Percentiles rank a stretch among this genome's conserved stretches.
phyloP scores from a whole-genome alignment of 2,113 vertebrate species.

The Shinisaurus crocodilurus region DNA sequence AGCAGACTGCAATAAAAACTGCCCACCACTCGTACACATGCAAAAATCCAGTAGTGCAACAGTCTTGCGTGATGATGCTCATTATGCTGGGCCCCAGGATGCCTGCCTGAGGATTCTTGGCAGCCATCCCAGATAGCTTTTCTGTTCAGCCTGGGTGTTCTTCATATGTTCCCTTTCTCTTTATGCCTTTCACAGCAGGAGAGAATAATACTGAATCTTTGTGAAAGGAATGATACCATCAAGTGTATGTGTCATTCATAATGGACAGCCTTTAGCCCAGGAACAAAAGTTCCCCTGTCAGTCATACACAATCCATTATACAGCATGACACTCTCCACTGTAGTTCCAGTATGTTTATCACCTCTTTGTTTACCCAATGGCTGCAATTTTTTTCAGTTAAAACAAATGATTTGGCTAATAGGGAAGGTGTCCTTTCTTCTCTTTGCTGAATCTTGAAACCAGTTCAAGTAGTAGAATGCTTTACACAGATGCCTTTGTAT shows the following conservation, averaged over 20 bases:
- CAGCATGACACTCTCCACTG: constrained; percentile 31
- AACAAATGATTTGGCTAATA: constrained; percentile 31
- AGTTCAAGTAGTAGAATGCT: not conserved
- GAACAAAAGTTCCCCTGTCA: constrained; percentile 55
- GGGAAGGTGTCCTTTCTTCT: constrained; percentile 2
- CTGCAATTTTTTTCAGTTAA: constrained; percentile 8
- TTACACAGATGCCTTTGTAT: accelerated
- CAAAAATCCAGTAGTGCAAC: constrained; percentile 54
- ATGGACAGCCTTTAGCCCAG: constrained; percentile 51
- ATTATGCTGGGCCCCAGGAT: constrained; percentile 53
- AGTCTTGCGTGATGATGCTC: constrained; percentile 65
- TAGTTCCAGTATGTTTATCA: constrained; percentile 40
- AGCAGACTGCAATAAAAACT: constrained; percentile 45
- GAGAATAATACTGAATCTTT: constrained; percentile 59
- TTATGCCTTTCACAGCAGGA: constrained; percentile 21
- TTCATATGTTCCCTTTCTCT: constrained; percentile 67
- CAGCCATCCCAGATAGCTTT: constrained; percentile 61
- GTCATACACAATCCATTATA: constrained; percentile 45
- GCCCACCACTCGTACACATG: constrained; percentile 6
- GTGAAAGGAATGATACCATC: constrained; percentile 48
- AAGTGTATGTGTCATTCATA: constrained; percentile 59
- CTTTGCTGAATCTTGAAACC: not conserved
- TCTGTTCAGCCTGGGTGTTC: constrained; percentile 63
- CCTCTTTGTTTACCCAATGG: constrained; percentile 37
- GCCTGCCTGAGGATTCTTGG: constrained; percentile 66